Conservation (phyloP, 2,888 invertebrate genomes). For the Byasa hedistus region DNA sequence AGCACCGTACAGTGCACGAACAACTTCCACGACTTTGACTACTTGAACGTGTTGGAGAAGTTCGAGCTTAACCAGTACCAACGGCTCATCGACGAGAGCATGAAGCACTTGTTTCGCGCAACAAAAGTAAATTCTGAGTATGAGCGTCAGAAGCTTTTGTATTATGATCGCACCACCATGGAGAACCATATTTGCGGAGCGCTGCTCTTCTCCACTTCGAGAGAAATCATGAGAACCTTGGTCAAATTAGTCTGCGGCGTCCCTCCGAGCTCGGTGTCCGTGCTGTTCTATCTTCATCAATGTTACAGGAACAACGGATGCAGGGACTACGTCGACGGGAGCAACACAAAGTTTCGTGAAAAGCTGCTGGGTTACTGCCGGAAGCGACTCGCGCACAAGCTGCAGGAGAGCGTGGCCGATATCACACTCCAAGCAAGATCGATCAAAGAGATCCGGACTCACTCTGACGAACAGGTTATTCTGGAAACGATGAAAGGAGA, state of each 20-base stretch:
- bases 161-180: slow-evolving; percentile 68
- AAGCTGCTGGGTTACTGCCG: slow-evolving; percentile 64
- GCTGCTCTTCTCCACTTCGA: slow-evolving; percentile 58
- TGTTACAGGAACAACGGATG: slow-evolving; percentile 60
- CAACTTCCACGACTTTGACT: slow-evolving; percentile 61
- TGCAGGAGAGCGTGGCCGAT: slow-evolving; percentile 58
- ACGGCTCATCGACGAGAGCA: slow-evolving; percentile 52
- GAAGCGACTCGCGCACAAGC: slow-evolving; percentile 53
- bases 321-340: slow-evolving; percentile 61
- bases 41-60: slow-evolving; percentile 56
- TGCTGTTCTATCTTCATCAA: slow-evolving; percentile 71
- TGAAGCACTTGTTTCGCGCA: slow-evolving; percentile 57
- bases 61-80: slow-evolving; percentile 71
- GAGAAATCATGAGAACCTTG: slow-evolving; percentile 65
- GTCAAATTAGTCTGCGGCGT: slow-evolving; percentile 66
- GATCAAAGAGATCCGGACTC: slow-evolving; percentile 60
- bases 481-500: slow-evolving; percentile 65
- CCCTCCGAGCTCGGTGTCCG: slow-evolving; percentile 56
- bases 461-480: slow-evolving; percentile 58
- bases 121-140: slow-evolving; percentile 35
- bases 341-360: slow-evolving; percentile 62
- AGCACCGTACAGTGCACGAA: slow-evolving; percentile 47
- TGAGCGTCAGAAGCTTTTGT: slow-evolving; percentile 48
- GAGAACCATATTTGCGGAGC: slow-evolving; percentile 58
- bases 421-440: slow-evolving; percentile 54